phyloP scores from a whole-genome alignment of 2,888 invertebrate species.

The Oligia latruncula region DNA sequence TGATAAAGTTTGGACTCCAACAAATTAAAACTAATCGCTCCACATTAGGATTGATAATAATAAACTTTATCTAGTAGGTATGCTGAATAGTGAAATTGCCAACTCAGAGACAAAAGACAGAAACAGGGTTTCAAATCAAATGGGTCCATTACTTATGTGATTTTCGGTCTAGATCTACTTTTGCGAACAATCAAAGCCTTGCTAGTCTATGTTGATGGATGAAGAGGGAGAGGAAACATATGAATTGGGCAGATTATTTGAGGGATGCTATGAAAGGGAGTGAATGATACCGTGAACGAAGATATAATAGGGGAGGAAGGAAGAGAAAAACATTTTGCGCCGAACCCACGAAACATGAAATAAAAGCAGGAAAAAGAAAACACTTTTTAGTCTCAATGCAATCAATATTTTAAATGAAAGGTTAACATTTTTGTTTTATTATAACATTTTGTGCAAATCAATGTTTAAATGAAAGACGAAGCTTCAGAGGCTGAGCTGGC shows the following conservation, averaged over 20 bases:
- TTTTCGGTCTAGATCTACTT: slow-evolving; percentile 1
- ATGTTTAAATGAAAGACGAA: neutral
- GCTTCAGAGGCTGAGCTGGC: neutral
- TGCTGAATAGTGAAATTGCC: neutral
- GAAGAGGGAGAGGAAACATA: neutral
- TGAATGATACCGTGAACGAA: neutral
- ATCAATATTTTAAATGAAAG: neutral
- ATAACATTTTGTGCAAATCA: neutral
- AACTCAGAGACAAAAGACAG: neutral
- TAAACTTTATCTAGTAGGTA: slow-evolving; percentile 13
- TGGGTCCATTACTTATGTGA: neutral
- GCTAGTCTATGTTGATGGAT: neutral
- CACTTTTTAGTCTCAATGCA: neutral
- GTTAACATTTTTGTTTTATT: neutral
- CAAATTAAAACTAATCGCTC: slow-evolving; percentile 55
- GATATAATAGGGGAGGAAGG: neutral
- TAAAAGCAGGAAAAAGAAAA: neutral
- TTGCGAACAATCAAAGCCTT: neutral
- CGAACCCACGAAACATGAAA: neutral
- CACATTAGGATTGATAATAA: slow-evolving; percentile 20
- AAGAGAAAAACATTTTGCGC: neutral
- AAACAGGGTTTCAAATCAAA: neutral
- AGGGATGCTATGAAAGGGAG: neutral
- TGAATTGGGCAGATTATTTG: neutral
- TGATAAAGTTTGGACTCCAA: slow-evolving; percentile 62